A percentile compares a stretch with the other conserved stretches of the same genome.
Conservation (phyloP, 2,797 vertebrate species). For the Pteropus rufus region DNA sequence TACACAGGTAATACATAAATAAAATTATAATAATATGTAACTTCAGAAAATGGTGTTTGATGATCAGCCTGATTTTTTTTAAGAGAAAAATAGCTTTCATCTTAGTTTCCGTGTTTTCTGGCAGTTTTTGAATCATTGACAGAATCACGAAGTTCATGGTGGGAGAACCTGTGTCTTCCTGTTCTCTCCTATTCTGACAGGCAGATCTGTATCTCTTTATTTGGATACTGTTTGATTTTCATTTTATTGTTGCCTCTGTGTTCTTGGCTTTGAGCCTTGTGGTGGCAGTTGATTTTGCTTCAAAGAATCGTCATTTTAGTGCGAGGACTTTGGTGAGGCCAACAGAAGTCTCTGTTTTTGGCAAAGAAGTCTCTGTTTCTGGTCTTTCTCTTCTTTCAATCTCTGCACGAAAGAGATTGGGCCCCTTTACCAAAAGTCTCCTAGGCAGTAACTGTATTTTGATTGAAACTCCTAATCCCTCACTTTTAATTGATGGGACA, state of each 20-base stretch:
- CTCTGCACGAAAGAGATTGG: not conserved
- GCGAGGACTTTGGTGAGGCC: not conserved
- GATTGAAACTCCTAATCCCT: not conserved
- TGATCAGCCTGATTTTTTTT: not conserved
- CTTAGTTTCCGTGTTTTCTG: not conserved
- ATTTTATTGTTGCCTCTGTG: not conserved
- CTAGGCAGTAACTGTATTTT: not conserved
- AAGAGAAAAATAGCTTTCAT: not conserved
- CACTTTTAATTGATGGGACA: not conserved
- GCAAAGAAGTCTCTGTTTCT: not conserved
- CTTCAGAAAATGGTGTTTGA: not conserved
- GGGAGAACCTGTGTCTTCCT: not conserved
- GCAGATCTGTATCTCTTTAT: not conserved
- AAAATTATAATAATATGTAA: conserved; percentile 16
- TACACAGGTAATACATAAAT: not conserved
- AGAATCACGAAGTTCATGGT: not conserved
- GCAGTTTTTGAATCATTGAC: not conserved
- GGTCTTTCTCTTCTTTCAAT: not conserved
- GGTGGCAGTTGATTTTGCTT: not conserved
- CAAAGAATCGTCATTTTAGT: not conserved
- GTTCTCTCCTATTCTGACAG: not conserved
- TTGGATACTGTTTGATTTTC: not conserved
- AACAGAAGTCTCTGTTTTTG: not conserved
- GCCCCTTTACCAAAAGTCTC: not conserved
- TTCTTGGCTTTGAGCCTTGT: not conserved